Base-by-base conservation (phyloP, 2,888 invertebrate genomes). In the Drepana falcataria region DNA sequence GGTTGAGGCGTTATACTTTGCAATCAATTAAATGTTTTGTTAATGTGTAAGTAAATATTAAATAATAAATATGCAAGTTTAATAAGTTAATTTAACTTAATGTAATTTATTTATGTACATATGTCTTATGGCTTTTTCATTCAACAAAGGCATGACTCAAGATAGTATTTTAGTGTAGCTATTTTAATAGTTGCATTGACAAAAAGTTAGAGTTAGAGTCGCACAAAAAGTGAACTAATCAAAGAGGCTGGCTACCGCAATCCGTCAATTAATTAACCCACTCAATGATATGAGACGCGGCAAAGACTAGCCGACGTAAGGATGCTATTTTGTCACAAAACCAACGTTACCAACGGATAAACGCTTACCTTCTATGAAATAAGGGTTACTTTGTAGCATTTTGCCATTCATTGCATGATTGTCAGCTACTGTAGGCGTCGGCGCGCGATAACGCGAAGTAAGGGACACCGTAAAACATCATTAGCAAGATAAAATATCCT, bases 391-490 rank as follows among this genome's bases (percentile, higher is more conserved):
- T 72, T 72, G 56, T 35, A 51, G 52, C 49, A 51, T 35, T 61
- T 59, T 58, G 63, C 63, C 57, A 52, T 63, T 53, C 35, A 49
- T 41, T 57, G 64, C 63, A 66, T 61, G 63, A 69, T 68, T 63
- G 73, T 71, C 77, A 75, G 88, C 88, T 88, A 88, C 89, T 71
- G 89, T 83, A 81, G 86, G 81, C 87, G 83, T 83, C 83, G 73
- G 73, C 63, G 55, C 61, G 65, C 73, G 88, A 89, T 89, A 88
- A 87, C 76, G 69, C 58, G 58, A 73, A 81, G 75, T 79, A 76
- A 71, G 77, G 79, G 68, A 75, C 80, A 79, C 87, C 87, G 86
- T 90, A 87, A 87, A 90, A 88, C 86, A 89, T 90, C 89, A 87
- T 89, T 89, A 89, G 87, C 79, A 79, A 86, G 89, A 89, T 89